Base-by-base conservation (phyloP, 1,140 invertebrate species). In the Drosophila trapezifrons region DNA sequence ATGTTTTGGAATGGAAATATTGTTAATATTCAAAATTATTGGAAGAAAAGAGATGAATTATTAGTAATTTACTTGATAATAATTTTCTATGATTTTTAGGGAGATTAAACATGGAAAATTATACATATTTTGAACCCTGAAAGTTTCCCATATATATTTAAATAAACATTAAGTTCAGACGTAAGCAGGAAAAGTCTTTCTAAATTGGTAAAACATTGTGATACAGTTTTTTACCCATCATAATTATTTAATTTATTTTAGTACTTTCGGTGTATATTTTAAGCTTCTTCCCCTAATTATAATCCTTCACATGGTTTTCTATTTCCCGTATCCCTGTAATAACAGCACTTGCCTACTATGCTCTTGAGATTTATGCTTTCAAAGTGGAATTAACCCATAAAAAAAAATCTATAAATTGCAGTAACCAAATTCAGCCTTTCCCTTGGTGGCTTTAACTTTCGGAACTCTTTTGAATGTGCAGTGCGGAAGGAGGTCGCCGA, bases 401-500 rank as follows among this genome's bases (percentile, higher is more conserved):
- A 43, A 29, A 43, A 29, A 60, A 35, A 54, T 54, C 37, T 66
- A 71, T 71, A 71, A 70, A 71, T 70, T 70, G 51, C 64, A 32
- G 25, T 56, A 71, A 69, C 38, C 49, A 69, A 69, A 57, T 66
- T 12, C 45, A 27, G 66, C 65, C 69, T 71, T 71, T 71, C 65
- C 51, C 69, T 58, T 32, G 62, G 62, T 29, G 51, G 51, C 51
- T 37, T 35, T 1, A 37, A 37, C 51, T 54, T 54, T 54, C 60
- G 60, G 46, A 32, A 27, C 32, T 37, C 27, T 43, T 25, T 64
- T 47, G 17, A 69, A 45, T 69, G 60, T 71, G 43, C 65, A 47
- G 43, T 35, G 43, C 66, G 73, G 81, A 84, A 84, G 77, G 72
- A 75, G 80, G 80, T 85, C 81, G 77, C 46, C 72, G 64, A 71